Evolutionary conservation across 2,888 invertebrate genomes (phyloP).

Genomic region (Chrysolina haemoptera): DNA sequence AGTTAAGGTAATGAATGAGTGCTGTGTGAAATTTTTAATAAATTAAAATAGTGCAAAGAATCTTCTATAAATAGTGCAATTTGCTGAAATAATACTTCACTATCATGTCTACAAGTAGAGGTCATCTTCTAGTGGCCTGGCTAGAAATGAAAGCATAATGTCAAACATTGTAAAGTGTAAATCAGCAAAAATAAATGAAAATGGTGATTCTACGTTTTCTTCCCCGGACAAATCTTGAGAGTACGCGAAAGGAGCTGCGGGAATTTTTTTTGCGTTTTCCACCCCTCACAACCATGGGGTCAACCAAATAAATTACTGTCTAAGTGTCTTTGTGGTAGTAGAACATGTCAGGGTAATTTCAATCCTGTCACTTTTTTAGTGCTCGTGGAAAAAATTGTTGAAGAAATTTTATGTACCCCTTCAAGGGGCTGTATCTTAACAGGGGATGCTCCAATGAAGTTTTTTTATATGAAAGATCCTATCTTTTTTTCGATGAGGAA

Average conservation of each 20-base stretch:
- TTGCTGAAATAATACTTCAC: slow-evolving; percentile 1
- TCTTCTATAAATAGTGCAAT: slow-evolving; percentile 11
- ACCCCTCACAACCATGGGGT: no score
- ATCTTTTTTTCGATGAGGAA: no score
- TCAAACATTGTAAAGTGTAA: slow-evolving; percentile 1
- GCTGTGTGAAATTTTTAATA: slow-evolving; percentile 6
- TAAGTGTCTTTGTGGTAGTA: no score
- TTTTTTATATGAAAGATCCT: no score
- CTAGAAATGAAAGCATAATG: slow-evolving; percentile 8
- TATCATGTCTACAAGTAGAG: neutral
- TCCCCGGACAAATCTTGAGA: neutral
- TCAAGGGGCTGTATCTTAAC: no score
- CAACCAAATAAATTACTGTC: no score
- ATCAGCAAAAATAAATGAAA: slow-evolving; percentile 6
- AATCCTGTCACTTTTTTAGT: no score
- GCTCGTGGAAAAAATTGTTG: no score
- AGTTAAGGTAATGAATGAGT: slow-evolving; percentile 8
- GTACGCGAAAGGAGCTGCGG: neutral
- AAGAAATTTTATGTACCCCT: no score
- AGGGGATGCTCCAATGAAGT: no score
- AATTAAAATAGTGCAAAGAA: slow-evolving; percentile 2
- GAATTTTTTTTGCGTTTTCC: neutral
- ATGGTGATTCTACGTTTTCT: slow-evolving; percentile 8
- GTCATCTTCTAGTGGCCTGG: slow-evolving; percentile 4
- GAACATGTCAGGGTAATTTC: no score